phyloP scores from a whole-genome alignment of 2,113 vertebrate species.

The Porphyrio hochstetteri region DNA sequence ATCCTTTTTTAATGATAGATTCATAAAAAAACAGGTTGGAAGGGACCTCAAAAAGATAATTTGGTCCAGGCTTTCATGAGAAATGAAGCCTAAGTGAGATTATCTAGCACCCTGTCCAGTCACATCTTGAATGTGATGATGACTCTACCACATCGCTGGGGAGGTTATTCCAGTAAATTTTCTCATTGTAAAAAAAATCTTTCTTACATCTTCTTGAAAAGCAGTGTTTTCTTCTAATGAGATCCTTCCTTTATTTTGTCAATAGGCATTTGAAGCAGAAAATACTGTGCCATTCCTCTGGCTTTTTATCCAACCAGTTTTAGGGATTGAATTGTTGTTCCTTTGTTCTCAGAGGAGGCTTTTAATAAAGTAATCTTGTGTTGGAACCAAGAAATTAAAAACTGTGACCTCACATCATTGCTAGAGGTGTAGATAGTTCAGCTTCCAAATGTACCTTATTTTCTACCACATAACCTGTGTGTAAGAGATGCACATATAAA shows the following conservation, averaged over 20 bases:
- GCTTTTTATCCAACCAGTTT: neutral
- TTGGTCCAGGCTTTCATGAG: neutral
- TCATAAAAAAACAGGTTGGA: neutral
- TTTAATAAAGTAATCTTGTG: neutral
- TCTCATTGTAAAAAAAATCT: neutral
- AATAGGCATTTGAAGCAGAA: neutral
- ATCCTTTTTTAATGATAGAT: neutral
- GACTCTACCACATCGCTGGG: fast-evolving
- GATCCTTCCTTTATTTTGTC: neutral
- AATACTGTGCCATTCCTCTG: neutral
- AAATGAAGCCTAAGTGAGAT: neutral
- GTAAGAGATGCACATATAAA: neutral
- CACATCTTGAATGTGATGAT: neutral
- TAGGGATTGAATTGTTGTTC: neutral
- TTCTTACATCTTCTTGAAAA: neutral
- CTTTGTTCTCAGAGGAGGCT: neutral
- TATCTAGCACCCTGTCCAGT: neutral
- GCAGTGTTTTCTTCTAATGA: neutral
- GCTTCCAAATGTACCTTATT: neutral
- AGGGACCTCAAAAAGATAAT: neutral
- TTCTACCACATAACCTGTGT: neutral
- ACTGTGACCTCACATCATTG: neutral
- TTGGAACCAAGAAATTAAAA: neutral
- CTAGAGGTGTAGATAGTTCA: neutral
- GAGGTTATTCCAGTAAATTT: neutral